Conservation (phyloP, 2,797 vertebrate genomes). For the Echiichthys vipera region DNA sequence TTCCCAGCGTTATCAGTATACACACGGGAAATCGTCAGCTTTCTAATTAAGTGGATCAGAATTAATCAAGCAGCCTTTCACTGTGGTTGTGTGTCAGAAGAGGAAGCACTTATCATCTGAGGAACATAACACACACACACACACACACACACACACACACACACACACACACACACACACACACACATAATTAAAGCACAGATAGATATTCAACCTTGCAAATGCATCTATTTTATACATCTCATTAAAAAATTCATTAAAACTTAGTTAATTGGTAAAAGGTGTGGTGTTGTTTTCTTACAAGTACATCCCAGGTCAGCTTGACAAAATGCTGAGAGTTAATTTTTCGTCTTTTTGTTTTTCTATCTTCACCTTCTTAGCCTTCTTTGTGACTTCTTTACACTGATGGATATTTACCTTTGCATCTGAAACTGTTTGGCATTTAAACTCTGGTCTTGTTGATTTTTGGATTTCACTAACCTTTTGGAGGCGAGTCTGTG, state of each 20-base stretch:
- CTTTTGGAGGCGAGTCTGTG: constrained; percentile 64
- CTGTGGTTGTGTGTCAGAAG: constrained; percentile 61
- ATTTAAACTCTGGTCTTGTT: constrained; percentile 70
- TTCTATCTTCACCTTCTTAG: not conserved
- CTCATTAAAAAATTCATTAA: constrained; percentile 84
- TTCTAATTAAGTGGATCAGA: constrained; percentile 86
- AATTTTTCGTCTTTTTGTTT: too few species aligned
- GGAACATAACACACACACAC: constrained; percentile 29
- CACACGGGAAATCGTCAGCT: constrained; percentile 82
- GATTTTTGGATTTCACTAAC: constrained; percentile 70
- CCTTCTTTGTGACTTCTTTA: constrained; percentile 18
- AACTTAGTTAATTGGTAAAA: constrained; percentile 78
- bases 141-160: constrained; percentile 9
- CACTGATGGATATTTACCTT: constrained; percentile 50
- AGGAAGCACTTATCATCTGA: constrained; percentile 60
- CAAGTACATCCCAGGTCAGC: constrained; percentile 42
- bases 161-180: constrained; percentile 8
- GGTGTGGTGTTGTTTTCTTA: constrained; percentile 42
- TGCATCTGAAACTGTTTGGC: constrained; percentile 66
- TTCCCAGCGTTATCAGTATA: constrained; percentile 74
- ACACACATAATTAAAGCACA: constrained; percentile 59
- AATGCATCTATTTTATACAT: constrained; percentile 64
- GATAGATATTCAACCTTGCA: constrained; percentile 59
- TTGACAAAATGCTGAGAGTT: constrained; percentile 33
- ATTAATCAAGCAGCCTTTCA: constrained; percentile 81